Base-by-base conservation (phyloP, 2,888 invertebrate species). In the Gnatocerus cornutus region DNA sequence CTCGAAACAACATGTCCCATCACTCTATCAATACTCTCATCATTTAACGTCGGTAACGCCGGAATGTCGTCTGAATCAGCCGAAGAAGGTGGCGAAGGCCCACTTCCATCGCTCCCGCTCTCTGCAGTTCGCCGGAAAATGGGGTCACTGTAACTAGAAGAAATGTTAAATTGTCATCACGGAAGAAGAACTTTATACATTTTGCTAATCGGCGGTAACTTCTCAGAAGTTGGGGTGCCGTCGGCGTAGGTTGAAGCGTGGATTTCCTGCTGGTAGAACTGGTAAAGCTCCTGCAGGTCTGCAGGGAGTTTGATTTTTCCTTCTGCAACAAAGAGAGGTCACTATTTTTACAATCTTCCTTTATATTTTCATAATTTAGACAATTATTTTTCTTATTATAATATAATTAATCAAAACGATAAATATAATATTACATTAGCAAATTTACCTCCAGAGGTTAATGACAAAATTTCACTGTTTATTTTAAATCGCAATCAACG, bases 201-300 rank as follows among this genome's bases (percentile, higher is more conserved):
- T 76, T 88, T 86, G 62, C 89, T 88, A 37, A 91, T 90, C 8
- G 91, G 90, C 14, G 91, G 91, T 67, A 91, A 82, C 72, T 89
- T 90, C 69, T 89, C 88, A 0, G 87, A 84, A 12, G 88, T 86
- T 10, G 90, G 87, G 65, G 87, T 88, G 75, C 87, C 89, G 78
- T 91, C 91, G 0, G 90, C 89, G 79, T 92, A 92, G 0, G 93
- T 92, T 3, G 93, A 91, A 0, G 94, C 93, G 81, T 95, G 94
- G 70, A 95, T 93, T 86, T 95, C 95, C 80, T 94, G 94, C 81
- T 95, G 94, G 79, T 95, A 95, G 73, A 94, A 86, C 55, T 91
- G 90, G 82, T 95, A 95, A 13, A 95, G 85, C 76, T 95, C 94
- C 71, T 90, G 91, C 65, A 95, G 84, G 79, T 95, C 95, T 6